These are phyloP conservation scores for Paralinhomoeus sp. DNA, from an alignment of 2,888 invertebrate species.

Conservation along the genomic window DNA sequence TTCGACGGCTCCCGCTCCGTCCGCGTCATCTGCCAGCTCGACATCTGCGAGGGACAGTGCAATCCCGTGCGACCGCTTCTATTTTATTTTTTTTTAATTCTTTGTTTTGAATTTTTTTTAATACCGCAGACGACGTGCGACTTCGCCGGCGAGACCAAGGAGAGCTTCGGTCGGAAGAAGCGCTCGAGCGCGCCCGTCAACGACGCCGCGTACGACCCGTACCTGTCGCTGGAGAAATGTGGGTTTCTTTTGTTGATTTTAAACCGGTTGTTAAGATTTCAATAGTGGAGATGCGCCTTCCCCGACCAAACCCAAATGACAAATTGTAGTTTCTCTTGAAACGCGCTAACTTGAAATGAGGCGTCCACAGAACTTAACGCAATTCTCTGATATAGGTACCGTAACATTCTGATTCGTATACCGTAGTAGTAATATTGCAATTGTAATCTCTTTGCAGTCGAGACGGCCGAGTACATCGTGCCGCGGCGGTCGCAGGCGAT, in stretches of 20 bases:
- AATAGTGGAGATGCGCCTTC: not conserved
- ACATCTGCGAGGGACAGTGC: conserved; percentile 23
- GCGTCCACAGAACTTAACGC: too few species aligned
- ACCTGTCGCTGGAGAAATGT: not conserved
- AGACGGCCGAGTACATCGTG: conserved; percentile 19
- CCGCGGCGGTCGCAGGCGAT: conserved; percentile 19
- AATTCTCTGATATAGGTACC: too few species aligned
- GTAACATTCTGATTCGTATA: too few species aligned
- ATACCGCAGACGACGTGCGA: not conserved
- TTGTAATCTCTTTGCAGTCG: conserved; percentile 17
- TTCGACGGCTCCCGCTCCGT: conserved; percentile 21
- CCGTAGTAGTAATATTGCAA: too few species aligned
- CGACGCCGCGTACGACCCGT: conserved; percentile 8
- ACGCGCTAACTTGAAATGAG: too few species aligned
- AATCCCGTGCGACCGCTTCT: conserved; percentile 10
- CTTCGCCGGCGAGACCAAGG: not conserved
- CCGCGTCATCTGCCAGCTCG: conserved; percentile 20
- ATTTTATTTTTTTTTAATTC: not conserved
- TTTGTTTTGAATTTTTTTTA: not conserved
- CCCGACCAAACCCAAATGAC: too few species aligned
- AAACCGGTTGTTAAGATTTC: not conserved
- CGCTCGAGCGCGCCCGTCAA: conserved; percentile 9
- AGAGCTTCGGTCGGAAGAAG: conserved; percentile 23
- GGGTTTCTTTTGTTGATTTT: too few species aligned
- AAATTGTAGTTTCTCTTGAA: too few species aligned